Base-by-base conservation (phyloP, 2,888 invertebrate species). In the Schizaphis graminum region DNA sequence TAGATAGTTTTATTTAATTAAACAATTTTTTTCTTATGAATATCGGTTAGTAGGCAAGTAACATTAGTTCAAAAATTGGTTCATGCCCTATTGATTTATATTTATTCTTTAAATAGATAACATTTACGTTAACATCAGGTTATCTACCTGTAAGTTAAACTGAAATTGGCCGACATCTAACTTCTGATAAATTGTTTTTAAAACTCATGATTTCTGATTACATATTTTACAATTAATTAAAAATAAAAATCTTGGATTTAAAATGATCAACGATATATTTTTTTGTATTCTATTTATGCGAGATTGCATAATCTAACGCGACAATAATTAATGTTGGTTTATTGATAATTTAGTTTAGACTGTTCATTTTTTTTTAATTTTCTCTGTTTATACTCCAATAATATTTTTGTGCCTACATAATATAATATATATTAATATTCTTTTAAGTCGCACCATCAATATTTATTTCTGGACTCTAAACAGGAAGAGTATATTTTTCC, bases 61-160 rank as follows among this genome's bases (percentile, higher is more conserved):
- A 35, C 2, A 47, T 28, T 47, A 28, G 13, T 86, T 47, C n/a
- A 24, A 86, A 77, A 90, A 90, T 49, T 53, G 3, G 41, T 91
- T 49, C 53, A 56, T 35, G 53, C 35, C 49, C 53, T 88, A 77
- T 89, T 89, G 57, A 89, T 89, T 90, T 49, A 77, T 49, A 91
- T 91, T n/a, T 26, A 49, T 89, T 57, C 16, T 61, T 28, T 10
- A 67, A n/a, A 77, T 91, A 91, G 35, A 77, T 91, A 91, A 49
- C 13, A 11, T 57, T 85, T 53, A 86, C 13, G 11, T 26, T n/a
- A 53, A 49, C n/a, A 53, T 35, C 35, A 26, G 16, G 90, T 90
- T 67, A 91, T 84, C 41, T 91, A 53, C 57, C 10, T 56, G 16
- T 16, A 28, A 26, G 56, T 91, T 91, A 44, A 57, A n/a, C n/a